Evolutionary conservation across 53 echinoderm and acorn worm species (phyloP), one percentile per base, ranked within the genome.

Genomic region (Mesocentrotus franciscanus): DNA sequence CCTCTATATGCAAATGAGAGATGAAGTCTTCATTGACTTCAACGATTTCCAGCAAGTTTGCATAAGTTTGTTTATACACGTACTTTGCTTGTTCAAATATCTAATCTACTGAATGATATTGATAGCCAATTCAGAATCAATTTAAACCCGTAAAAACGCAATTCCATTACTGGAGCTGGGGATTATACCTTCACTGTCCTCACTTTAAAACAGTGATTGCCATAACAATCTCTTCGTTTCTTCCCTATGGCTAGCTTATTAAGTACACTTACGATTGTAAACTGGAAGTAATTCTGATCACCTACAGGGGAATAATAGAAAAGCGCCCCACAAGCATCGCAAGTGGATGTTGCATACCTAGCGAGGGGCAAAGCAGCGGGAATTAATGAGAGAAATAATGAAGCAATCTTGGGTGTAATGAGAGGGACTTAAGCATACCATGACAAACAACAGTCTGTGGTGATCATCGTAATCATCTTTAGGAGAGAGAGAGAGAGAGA

Each of bases 361-460:
- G 5, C 27, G 32, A 9, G 90, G 60, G 60, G 60, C 8, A 32
- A 8, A 90, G 2, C 90, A 58, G 90, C 90, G 90, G 90, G 90
- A 90, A 58, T 90, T 90, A 90, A 58, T 90, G 90, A 61, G 90
- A 58, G 59, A 61, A 27, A 61, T 90, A 90, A 90, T 90, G 90
- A 90, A 61, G 60, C 90, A 90, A 90, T 90, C 90, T 90, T 60
- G 20, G 1, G 20, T 15, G 36, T 81, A 81, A 81, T 81, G 81
- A 81, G 81, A 36, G 42, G 18, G 81, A 42, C 42, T 81, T 81
- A 22, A 42, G 36, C 42, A 42, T 81, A 42, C 22, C 18, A 36
- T 42, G 17, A 81, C 10, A 79, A 36, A 81, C 22, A 79, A 36
- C 36, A 81, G 42, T 18, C 39, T 12, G 78, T 32, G 32, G 11